Evolutionary conservation across 2,888 invertebrate species (phyloP).

Genomic region (Sylvicola cinctus): DNA sequence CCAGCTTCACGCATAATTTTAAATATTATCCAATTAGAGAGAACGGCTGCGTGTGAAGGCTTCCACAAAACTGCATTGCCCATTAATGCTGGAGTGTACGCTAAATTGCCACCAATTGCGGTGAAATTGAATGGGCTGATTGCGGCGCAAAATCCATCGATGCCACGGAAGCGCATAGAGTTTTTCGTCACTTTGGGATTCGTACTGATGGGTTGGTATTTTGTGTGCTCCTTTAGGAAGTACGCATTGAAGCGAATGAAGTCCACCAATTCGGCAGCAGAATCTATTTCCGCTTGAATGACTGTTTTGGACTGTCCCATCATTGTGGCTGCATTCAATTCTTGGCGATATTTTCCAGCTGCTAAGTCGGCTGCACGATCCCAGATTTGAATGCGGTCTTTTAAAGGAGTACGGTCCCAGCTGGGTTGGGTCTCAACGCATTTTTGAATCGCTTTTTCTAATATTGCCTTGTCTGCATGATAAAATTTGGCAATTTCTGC

Average conservation of each 20-base stretch:
- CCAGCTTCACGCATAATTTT: constrained; percentile 91
- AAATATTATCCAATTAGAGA: constrained; percentile 88
- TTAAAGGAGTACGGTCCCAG: constrained; percentile 77
- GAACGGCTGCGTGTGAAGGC: constrained; percentile 89
- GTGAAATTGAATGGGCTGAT: constrained; percentile 98
- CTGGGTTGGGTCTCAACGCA: constrained; percentile 56
- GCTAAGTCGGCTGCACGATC: constrained; percentile 76
- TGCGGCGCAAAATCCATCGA: constrained; percentile 95
- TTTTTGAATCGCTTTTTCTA: constrained; percentile 67
- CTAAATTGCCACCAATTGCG: constrained; percentile 96
- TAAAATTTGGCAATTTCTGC: constrained; percentile 79
- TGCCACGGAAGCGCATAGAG: constrained; percentile 68
- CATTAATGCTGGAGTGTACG: constrained; percentile 74
- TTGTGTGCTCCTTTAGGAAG: constrained; percentile 63
- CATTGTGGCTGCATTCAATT: constrained; percentile 91
- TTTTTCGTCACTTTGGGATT: constrained; percentile 55
- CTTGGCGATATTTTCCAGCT: constrained; percentile 69
- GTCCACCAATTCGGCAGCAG: constrained; percentile 87
- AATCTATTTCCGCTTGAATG: constrained; percentile 93
- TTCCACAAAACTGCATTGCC: constrained; percentile 97
- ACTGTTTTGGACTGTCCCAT: constrained; percentile 91
- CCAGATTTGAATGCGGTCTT: constrained; percentile 66
- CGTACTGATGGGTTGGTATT: constrained; percentile 83
- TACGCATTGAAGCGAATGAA: constrained; percentile 73
- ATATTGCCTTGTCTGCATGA: constrained; percentile 66